phyloP scores from a whole-genome alignment of 2,888 invertebrate species.

The Leptopilina syphax region DNA sequence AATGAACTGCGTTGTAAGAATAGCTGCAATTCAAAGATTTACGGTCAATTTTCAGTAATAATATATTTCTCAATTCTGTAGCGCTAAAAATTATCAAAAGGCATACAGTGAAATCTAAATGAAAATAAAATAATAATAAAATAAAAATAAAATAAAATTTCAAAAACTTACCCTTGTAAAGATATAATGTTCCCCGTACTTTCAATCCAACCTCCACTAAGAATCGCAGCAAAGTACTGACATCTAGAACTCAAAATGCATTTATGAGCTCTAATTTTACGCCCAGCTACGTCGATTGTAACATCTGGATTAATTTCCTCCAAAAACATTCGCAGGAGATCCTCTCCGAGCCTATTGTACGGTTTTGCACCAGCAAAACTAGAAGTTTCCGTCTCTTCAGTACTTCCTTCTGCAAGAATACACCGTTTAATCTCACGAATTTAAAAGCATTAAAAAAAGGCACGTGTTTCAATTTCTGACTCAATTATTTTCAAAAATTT shows the following conservation, averaged over 20 bases:
- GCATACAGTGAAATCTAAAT: too few species aligned
- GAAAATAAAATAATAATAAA: too few species aligned
- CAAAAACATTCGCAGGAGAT: conserved; percentile 92
- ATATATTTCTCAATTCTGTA: too few species aligned
- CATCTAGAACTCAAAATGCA: conserved; percentile 94
- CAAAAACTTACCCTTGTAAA: conserved; percentile 84
- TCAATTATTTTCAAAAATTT: too few species aligned
- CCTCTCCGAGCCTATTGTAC: conserved; percentile 85
- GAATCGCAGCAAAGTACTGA: conserved; percentile 94
- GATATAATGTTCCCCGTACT: conserved; percentile 88
- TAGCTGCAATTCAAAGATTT: conserved; percentile 79
- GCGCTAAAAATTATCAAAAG: too few species aligned
- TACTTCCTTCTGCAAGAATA: conserved; percentile 72
- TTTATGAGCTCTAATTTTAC: conserved; percentile 92
- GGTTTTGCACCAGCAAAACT: conserved; percentile 72
- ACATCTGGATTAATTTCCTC: conserved; percentile 95
- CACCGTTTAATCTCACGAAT: too few species aligned
- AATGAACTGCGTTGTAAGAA: conserved; percentile 91
- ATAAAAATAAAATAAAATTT: not conserved
- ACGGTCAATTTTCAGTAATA: not conserved
- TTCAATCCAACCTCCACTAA: conserved; percentile 92
- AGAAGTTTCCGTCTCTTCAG: conserved; percentile 77
- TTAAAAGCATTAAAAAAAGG: too few species aligned
- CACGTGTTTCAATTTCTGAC: too few species aligned
- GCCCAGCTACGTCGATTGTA: conserved; percentile 89